Base-by-base conservation (phyloP, 2,113 vertebrate genomes). In the Myiopsitta monachus region DNA sequence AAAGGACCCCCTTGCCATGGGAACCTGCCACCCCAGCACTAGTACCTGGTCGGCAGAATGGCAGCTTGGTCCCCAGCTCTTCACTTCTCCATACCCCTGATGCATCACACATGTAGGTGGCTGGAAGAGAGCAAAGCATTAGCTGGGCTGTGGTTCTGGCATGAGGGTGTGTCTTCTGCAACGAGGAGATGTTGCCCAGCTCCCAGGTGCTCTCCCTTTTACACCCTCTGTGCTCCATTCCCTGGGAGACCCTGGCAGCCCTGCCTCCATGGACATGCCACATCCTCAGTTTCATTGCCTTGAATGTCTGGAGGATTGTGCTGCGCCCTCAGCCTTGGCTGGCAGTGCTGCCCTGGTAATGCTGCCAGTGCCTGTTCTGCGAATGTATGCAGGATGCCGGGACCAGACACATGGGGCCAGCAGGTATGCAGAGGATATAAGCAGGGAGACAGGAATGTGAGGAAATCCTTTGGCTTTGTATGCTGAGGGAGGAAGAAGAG, bases 21-120 rank as follows among this genome's bases (percentile, higher is more conserved):
- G 22, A 57, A 30, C 2, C 1, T 4, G 24, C 23, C 6, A 0
- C 22, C 43, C 55, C 73, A 66, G 51, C 77, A 49, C 36, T 82
- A n/a, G 87, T 98, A 98, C 98, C 98, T 98, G 98, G 98, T 67
- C 49, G 76, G 81, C 99, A 99, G 62, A 96, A 95, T 0, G 98
- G 98, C 55, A 97, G 96, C 14, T 91, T 92, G 33, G 87, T 96
- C 30, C 98, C 98, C 46, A 98, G 90, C 17, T 98, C 97, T 86
- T 97, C 88, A 14, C 98, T 98, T 19, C 90, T 97, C 99, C 99
- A 99, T 21, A 94, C n/a, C 31, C 98, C 99, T 0, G 92, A 94
- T 2, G 95, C 97, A 5, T 98, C 97, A 5, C 99, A 99, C 0
- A 30, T 98, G 87, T 99, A 99, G 27, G 96, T 97, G 85, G 96